phyloP scores from a whole-genome alignment of 1,140 invertebrate species.

The Hypothenemus hampei region DNA sequence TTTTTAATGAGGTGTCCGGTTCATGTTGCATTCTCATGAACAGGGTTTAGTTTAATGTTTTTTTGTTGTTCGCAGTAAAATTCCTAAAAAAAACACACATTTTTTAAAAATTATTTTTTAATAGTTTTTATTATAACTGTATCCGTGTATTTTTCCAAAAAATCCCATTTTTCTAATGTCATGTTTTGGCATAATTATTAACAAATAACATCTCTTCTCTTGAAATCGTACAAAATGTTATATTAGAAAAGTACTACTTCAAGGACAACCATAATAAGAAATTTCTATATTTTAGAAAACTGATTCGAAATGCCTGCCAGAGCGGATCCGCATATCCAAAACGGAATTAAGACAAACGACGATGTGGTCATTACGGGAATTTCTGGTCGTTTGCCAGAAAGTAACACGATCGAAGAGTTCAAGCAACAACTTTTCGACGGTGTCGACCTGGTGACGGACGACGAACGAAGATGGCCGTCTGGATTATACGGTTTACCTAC shows the following conservation, averaged over 20 bases:
- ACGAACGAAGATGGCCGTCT: conserved; percentile 73
- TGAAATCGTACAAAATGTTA: too few species aligned
- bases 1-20: too few species aligned
- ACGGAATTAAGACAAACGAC: conserved; percentile 47
- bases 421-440: conserved; percentile 77
- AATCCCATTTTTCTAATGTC: neutral
- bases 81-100: too few species aligned
- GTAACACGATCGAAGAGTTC: conserved; percentile 83
- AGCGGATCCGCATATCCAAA: conserved; percentile 48
- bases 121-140: too few species aligned
- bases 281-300: neutral
- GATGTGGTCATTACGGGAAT: conserved; percentile 86
- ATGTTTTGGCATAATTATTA: too few species aligned
- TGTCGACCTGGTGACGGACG: conserved; percentile 84
- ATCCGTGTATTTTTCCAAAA: neutral
- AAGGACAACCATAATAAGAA: neutral
- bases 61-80: too few species aligned
- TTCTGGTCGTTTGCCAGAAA: conserved; percentile 86
- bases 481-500: conserved; percentile 78
- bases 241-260: too few species aligned
- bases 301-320: conserved; percentile 55
- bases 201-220: too few species aligned
- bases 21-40: too few species aligned
- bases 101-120: too few species aligned
- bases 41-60: too few species aligned